Conservation (phyloP, 1,140 invertebrate genomes). For the Adelges cooleyi region DNA sequence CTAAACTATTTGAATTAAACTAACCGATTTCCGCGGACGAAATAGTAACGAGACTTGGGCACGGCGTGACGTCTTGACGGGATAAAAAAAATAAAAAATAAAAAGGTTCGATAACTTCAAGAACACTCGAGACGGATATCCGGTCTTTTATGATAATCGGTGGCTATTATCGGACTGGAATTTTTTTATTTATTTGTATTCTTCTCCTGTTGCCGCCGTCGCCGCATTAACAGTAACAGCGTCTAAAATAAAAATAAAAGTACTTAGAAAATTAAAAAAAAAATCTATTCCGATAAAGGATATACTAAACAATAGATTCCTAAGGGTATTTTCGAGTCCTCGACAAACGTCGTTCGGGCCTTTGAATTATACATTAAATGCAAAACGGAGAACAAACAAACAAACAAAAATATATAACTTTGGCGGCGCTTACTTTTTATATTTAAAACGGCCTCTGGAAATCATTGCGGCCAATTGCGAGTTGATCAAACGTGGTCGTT, state of each 20-base stretch:
- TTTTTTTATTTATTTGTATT: background rate
- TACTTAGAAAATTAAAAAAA: slow-evolving; percentile 17
- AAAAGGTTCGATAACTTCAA: too few species aligned
- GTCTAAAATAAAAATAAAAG: too few species aligned
- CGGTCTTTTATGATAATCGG: slow-evolving; percentile 1
- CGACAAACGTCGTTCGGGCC: slow-evolving; percentile 10
- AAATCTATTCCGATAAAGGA: background rate
- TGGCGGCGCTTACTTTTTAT: too few species aligned
- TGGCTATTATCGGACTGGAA: background rate
- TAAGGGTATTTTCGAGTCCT: slow-evolving; percentile 6
- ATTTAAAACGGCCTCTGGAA: slow-evolving; percentile 11
- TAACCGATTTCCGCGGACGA: too few species aligned
- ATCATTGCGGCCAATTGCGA: slow-evolving; percentile 5
- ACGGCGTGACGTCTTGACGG: too few species aligned
- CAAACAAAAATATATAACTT: slow-evolving; percentile 9
- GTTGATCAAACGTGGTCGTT: background rate
- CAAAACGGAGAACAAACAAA: slow-evolving; percentile 18
- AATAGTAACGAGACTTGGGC: too few species aligned
- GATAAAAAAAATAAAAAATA: too few species aligned
- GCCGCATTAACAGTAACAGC: background rate
- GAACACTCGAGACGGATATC: too few species aligned
- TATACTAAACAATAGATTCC: slow-evolving; percentile 19
- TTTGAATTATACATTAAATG: slow-evolving; percentile 27
- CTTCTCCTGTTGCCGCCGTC: background rate
- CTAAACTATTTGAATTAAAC: too few species aligned